These are phyloP conservation scores for Fopius arisanus DNA, from an alignment of 1,140 invertebrate species.

Conservation along the genomic window DNA sequence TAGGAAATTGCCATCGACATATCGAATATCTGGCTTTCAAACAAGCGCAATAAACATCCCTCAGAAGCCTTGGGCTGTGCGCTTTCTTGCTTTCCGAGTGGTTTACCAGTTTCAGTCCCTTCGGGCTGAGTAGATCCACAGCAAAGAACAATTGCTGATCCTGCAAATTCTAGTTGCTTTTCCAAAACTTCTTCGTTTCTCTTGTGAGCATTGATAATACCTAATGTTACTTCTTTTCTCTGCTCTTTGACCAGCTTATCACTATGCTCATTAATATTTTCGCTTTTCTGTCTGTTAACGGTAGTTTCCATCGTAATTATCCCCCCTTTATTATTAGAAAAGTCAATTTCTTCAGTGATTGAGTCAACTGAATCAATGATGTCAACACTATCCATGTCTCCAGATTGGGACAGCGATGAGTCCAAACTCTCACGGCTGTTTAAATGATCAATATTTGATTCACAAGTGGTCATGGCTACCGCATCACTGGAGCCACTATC, in stretches of 20 bases:
- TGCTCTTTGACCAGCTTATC: slow-evolving; percentile 38
- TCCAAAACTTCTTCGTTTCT: slow-evolving; percentile 30
- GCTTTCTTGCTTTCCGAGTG: slow-evolving; percentile 49
- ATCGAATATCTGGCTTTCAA: slow-evolving; percentile 96
- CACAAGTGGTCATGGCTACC: slow-evolving; percentile 53
- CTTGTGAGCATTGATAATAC: slow-evolving; percentile 30
- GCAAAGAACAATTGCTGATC: slow-evolving; percentile 60
- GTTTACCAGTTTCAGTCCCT: slow-evolving; percentile 45
- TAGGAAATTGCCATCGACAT: slow-evolving; percentile 98
- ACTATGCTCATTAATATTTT: slow-evolving; percentile 12
- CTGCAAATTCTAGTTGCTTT: slow-evolving; percentile 52
- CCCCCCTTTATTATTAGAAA: neutral
- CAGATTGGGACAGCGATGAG: slow-evolving; percentile 67
- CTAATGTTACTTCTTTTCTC: slow-evolving; percentile 27
- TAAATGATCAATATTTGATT: slow-evolving; percentile 63
- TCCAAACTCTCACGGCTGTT: slow-evolving; percentile 74
- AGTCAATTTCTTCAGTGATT: neutral
- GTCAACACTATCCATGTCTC: slow-evolving; percentile 59
- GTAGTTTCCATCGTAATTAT: slow-evolving; percentile 10
- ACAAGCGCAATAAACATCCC: slow-evolving; percentile 82
- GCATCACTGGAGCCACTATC: slow-evolving; percentile 67
- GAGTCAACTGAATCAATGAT: slow-evolving; percentile 52
- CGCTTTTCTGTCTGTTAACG: neutral
- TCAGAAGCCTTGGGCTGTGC: slow-evolving; percentile 60
- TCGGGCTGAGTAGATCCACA: slow-evolving; percentile 57